Conservation (phyloP, 2,797 vertebrate species). For the Loriculus beryllinus region DNA sequence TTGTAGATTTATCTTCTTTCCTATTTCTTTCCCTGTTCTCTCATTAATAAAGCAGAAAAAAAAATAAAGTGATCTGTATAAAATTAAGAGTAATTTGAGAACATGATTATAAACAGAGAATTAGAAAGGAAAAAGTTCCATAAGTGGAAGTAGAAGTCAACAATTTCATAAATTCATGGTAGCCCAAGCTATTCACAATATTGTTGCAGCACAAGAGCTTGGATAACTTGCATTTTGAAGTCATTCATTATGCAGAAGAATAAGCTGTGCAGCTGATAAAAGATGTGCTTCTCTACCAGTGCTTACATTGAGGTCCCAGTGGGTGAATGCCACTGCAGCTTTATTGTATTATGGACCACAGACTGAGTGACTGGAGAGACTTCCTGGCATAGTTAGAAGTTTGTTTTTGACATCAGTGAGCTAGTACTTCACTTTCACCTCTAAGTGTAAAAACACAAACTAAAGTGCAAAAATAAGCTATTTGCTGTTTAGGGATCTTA, state of each 20-base stretch:
- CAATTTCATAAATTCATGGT: neutral
- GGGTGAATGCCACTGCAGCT: neutral
- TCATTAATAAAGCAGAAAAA: neutral
- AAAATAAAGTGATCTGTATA: neutral
- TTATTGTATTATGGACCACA: neutral
- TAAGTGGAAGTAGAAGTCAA: neutral
- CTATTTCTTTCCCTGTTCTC: neutral
- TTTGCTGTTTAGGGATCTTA: neutral
- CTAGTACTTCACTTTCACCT: neutral
- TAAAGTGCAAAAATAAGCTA: neutral
- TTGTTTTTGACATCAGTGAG: neutral
- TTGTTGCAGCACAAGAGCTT: neutral
- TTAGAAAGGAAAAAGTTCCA: neutral
- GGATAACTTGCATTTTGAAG: neutral
- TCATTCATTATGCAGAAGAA: neutral
- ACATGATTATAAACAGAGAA: neutral
- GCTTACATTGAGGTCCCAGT: neutral
- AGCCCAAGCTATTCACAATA: neutral
- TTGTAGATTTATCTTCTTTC: neutral
- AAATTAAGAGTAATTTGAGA: neutral
- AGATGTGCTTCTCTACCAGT: neutral
- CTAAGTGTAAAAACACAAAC: neutral
- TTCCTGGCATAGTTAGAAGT: neutral
- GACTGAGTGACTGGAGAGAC: neutral
- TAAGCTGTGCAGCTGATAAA: neutral